phyloP scores from a whole-genome alignment of 2,888 invertebrate species.

The Rutpela maculata region DNA sequence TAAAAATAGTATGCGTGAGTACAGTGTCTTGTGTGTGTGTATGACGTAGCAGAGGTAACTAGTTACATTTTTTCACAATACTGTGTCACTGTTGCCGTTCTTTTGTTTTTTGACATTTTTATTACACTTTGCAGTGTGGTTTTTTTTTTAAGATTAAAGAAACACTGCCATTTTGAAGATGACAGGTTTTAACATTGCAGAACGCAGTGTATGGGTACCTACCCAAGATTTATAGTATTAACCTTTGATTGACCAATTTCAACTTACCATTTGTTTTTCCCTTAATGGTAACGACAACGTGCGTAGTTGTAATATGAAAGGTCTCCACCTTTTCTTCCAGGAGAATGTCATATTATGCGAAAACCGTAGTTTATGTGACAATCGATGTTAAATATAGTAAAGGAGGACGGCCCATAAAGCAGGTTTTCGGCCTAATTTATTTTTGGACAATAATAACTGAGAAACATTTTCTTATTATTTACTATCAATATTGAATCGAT shows the following conservation, averaged over 20 bases:
- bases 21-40: conserved; percentile 44
- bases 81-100: conserved; percentile 57
- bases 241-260: conserved; percentile 37
- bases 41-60: conserved; percentile 31
- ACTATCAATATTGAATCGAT: no score
- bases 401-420: no score
- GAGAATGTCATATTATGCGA: neutral
- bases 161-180: conserved; percentile 59
- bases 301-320: neutral
- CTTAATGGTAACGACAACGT: conserved; percentile 16
- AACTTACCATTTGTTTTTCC: conserved; percentile 21
- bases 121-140: conserved; percentile 56
- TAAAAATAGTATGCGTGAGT: conserved; percentile 47
- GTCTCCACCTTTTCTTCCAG: neutral
- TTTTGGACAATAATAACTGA: no score
- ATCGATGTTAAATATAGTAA: neutral
- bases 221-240: conserved; percentile 41
- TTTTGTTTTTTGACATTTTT: conserved; percentile 41
- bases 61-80: conserved; percentile 43
- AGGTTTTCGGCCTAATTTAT: no score
- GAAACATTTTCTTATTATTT: no score
- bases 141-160: conserved; percentile 51
- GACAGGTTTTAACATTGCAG: conserved; percentile 40
- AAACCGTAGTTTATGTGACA: conserved; percentile 10
- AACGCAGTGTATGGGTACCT: conserved; percentile 26